Percentiles rank a stretch among this genome's conserved stretches.
These are phyloP conservation scores for Clivina fossor DNA, from an alignment of 2,888 invertebrate species.

Conservation along the genomic window DNA sequence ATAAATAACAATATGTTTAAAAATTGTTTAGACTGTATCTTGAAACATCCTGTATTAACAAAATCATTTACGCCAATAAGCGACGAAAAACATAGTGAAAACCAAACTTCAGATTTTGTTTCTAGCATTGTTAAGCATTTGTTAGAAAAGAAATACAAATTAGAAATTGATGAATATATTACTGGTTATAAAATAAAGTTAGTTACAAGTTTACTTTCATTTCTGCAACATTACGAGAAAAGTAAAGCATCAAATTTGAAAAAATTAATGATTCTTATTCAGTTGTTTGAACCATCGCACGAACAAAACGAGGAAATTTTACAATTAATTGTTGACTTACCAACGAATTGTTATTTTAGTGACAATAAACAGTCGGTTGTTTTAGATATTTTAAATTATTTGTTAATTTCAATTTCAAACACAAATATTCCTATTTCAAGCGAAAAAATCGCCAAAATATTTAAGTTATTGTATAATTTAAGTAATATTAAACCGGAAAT, in stretches of 20 bases:
- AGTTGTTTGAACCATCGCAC: constrained; percentile 48
- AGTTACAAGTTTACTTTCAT: no score
- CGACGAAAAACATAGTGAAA: constrained; percentile 43
- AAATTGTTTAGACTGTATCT: constrained; percentile 47
- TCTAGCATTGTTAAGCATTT: constrained; percentile 41
- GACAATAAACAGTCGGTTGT: constrained; percentile 58
- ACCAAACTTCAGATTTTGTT: constrained; percentile 47
- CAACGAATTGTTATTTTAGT: constrained; percentile 51
- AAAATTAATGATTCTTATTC: constrained; percentile 53
- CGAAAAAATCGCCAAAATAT: constrained; percentile 50
- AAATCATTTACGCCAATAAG: constrained; percentile 50
- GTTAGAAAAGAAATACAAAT: constrained; percentile 32
- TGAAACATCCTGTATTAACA: constrained; percentile 52
- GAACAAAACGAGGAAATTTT: constrained; percentile 55
- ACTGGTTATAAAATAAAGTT: constrained; percentile 60
- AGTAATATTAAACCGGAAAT: constrained; percentile 14
- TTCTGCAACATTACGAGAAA: no score
- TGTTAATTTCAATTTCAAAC: constrained; percentile 54
- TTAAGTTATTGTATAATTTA: constrained; percentile 48
- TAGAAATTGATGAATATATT: constrained; percentile 47
- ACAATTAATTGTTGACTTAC: constrained; percentile 51
- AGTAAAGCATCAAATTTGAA: constrained; percentile 50
- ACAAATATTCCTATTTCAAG: constrained; percentile 42
- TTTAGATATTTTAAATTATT: constrained; percentile 55
- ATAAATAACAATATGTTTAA: constrained; percentile 39